Evolutionary conservation across 2,888 invertebrate genomes (phyloP).

Genomic region (Octonoba sinensis): DNA sequence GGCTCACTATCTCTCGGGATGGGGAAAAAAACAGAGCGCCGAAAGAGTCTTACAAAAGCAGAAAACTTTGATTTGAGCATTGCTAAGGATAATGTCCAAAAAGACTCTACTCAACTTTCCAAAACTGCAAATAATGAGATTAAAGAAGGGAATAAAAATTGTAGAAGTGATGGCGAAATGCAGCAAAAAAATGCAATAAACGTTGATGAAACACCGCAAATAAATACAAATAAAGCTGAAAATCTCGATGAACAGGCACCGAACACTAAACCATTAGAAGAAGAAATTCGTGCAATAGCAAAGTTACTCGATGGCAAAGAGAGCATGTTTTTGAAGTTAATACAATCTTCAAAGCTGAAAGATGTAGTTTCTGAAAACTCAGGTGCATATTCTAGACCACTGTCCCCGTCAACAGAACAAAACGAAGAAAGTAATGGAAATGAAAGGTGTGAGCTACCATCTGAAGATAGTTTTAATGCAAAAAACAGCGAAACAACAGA

Average conservation of each 20-base stretch:
- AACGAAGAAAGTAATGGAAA: neutral
- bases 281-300: slow-evolving; percentile 50
- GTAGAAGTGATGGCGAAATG: no score
- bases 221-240: no score
- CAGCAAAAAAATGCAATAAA: no score
- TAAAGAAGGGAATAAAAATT: no score
- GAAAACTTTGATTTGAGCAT: neutral
- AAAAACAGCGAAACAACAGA: neutral
- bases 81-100: no score
- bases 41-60: slow-evolving; percentile 23
- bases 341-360: slow-evolving; percentile 40
- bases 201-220: no score
- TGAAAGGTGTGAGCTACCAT: no score
- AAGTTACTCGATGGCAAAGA: slow-evolving; percentile 51
- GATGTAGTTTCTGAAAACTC: neutral
- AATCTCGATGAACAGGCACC: no score
- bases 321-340: slow-evolving; percentile 45
- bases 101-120: no score
- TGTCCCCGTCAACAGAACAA: neutral
- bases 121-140: no score
- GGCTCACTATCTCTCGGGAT: slow-evolving; percentile 23
- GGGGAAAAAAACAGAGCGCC: slow-evolving; percentile 14
- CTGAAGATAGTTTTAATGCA: no score
- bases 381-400: neutral
- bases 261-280: slow-evolving; percentile 21